These are phyloP conservation scores for Poeciliopsis presidionis DNA, from an alignment of 2,797 vertebrate genomes.

Conservation along the genomic window DNA sequence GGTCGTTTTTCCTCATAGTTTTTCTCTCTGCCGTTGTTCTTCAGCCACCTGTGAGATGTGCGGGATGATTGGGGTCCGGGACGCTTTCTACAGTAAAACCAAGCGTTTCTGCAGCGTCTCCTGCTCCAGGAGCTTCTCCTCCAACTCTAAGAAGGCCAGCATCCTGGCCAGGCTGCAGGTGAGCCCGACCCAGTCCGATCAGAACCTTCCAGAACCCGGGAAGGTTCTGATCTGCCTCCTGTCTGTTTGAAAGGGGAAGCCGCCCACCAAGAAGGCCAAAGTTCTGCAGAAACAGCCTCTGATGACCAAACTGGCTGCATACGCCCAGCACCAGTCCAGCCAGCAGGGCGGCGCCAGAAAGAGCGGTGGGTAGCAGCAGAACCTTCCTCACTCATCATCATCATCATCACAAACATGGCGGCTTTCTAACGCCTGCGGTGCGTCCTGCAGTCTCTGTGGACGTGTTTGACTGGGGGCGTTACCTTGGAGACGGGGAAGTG, in stretches of 20 bases:
- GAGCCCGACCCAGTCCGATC: neutral
- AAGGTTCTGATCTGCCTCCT: neutral
- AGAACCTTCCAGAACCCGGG: neutral
- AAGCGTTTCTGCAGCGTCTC: constrained; percentile 98
- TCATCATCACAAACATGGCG: neutral
- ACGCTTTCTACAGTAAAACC: constrained; percentile 98
- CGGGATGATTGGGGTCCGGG: constrained; percentile 95
- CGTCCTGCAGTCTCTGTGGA: constrained; percentile 84
- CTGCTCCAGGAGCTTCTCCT: constrained; percentile 95
- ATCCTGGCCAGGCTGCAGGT: constrained; percentile 94
- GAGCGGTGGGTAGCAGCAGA: constrained; percentile 81
- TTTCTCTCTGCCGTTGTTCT: constrained; percentile 7
- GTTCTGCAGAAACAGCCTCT: constrained; percentile 95
- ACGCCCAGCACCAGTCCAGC: constrained; percentile 89
- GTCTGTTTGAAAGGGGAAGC: constrained; percentile 87
- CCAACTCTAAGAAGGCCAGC: constrained; percentile 99
- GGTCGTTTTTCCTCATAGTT: neutral
- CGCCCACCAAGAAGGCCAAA: constrained; percentile 95
- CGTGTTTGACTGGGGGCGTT: constrained; percentile 92
- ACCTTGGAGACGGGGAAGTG: constrained; percentile 92
- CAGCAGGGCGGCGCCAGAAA: constrained; percentile 90
- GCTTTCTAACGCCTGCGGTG: neutral
- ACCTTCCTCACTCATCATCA: neutral
- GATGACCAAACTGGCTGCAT: constrained; percentile 91
- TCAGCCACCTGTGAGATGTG: constrained; percentile 97